Evolutionary conservation across 2,888 invertebrate genomes (phyloP).

Genomic region (Plagiodera versicolora): DNA sequence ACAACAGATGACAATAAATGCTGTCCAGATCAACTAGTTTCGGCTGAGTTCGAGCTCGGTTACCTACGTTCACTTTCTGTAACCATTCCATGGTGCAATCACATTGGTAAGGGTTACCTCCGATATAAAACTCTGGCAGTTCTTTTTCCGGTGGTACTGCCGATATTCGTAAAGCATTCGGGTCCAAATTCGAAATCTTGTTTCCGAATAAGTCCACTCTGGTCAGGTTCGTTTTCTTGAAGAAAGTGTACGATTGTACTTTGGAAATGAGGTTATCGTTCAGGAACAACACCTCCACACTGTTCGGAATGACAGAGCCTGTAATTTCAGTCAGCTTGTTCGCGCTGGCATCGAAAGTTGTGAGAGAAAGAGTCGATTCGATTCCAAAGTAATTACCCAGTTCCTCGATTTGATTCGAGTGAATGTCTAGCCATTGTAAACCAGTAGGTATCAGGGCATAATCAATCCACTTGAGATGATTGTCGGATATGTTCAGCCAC

Average conservation of each 20-base stretch:
- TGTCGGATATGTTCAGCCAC: slow-evolving; percentile 86
- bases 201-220: slow-evolving; percentile 81
- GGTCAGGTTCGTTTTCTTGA: slow-evolving; percentile 83
- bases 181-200: slow-evolving; percentile 74
- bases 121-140: slow-evolving; percentile 81
- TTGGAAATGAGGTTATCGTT: slow-evolving; percentile 80
- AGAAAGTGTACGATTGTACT: slow-evolving; percentile 84
- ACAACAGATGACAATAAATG: slow-evolving; percentile 79
- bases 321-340: slow-evolving; percentile 81
- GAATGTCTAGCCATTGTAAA: slow-evolving; percentile 83
- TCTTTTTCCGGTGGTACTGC: slow-evolving; percentile 72
- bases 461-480: slow-evolving; percentile 81
- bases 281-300: slow-evolving; percentile 75
- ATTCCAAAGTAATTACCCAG: slow-evolving; percentile 84
- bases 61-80: slow-evolving; percentile 76
- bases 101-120: slow-evolving; percentile 84
- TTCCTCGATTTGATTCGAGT: slow-evolving; percentile 79
- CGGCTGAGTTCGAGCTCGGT: slow-evolving; percentile 77
- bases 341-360: slow-evolving; percentile 80
- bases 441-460: slow-evolving; percentile 83
- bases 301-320: slow-evolving; percentile 80
- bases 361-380: slow-evolving; percentile 75
- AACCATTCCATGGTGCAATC: slow-evolving; percentile 92
- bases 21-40: slow-evolving; percentile 80
- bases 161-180: slow-evolving; percentile 75